These are phyloP conservation scores for Ptychochromis oligacanthus DNA, from an alignment of 2,113 vertebrate genomes.

Conservation along the genomic window DNA sequence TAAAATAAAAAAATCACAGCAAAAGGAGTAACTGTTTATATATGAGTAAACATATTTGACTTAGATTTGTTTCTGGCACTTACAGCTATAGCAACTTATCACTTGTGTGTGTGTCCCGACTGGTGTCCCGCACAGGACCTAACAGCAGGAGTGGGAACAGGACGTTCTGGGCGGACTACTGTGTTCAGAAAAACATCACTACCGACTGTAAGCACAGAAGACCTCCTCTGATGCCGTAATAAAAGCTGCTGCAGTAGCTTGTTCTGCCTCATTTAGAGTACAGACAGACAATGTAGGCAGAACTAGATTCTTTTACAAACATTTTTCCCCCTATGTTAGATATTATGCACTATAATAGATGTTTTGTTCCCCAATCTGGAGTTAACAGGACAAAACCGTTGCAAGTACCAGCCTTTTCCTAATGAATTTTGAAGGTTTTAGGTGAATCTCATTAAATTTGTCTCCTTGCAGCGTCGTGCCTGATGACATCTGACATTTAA, in stretches of 20 bases:
- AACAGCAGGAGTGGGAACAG: conserved; percentile 64
- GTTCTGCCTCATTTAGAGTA: conserved; percentile 51
- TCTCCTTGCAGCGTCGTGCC: not conserved
- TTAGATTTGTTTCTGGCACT: not conserved
- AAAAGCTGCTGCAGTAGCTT: conserved; percentile 47
- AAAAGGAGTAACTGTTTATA: not conserved
- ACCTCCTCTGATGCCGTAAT: conserved; percentile 55
- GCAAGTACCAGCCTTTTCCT: not conserved
- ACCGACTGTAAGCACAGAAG: conserved; percentile 14
- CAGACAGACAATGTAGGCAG: conserved; percentile 21
- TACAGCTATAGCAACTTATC: not conserved
- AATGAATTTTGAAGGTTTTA: not conserved
- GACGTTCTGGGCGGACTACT: conserved; percentile 56
- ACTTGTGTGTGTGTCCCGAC: not conserved
- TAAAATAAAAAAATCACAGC: not conserved
- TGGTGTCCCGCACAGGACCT: not conserved
- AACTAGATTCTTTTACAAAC: not conserved
- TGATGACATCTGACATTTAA: not conserved
- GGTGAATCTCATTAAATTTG: not conserved
- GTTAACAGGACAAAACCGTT: not conserved
- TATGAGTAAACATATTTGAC: not conserved
- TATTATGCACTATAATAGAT: not conserved
- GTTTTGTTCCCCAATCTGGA: not conserved
- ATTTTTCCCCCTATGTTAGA: not conserved
- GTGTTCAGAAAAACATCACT: conserved; percentile 40